Base-by-base conservation (phyloP, 2,888 invertebrate genomes). In the Dorcus parallelipipedus region DNA sequence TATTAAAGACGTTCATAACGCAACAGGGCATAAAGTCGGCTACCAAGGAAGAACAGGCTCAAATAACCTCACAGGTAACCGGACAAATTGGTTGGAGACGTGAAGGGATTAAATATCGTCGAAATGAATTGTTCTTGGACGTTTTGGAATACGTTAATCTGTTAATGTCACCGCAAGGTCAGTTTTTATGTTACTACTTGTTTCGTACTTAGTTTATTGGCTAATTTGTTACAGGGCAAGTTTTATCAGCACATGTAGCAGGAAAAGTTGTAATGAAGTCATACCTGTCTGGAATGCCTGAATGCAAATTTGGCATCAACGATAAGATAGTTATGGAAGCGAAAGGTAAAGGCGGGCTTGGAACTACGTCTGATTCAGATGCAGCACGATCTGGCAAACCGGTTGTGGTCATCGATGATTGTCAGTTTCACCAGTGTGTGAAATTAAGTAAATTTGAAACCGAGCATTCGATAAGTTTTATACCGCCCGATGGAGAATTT, bases 221-320 rank as follows among this genome's bases (percentile, higher is more conserved):
- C 1, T 2, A 33, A 33, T 33, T 2, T 33, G 54, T 69, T 74
- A 23, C 74, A 91, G 95, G 96, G 55, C 98, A 99, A 83, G 98
- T 99, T 33, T 81, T 99, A 56, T 97, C 97, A 10, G 97, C 99
- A 49, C 99, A 99, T 74, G 99, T 99, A 41, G 99, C 99, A 26
- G 99, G 99, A 54, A 97, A 97, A 79, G 97, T 99, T 54, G 96
- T 98, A 40, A 99, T 99, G 99, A 99, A 99, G 82, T 97, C 97
- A 0, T 99, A 98, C 78, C 82, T 99, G 60, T 97, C 97, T 23
- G 99, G 99, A 38, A 99, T 99, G 99, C 99, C 99, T 0, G 99
- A 99, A 79, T 99, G 99, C 82, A 99, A 99, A 83, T 99, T 93
- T 78, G 99, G 99, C 10, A 98, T 99, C 73, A 99, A 99, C 74